These are phyloP conservation scores for Clinocottus analis DNA, from an alignment of 2,113 vertebrate species.

Conservation along the genomic window DNA sequence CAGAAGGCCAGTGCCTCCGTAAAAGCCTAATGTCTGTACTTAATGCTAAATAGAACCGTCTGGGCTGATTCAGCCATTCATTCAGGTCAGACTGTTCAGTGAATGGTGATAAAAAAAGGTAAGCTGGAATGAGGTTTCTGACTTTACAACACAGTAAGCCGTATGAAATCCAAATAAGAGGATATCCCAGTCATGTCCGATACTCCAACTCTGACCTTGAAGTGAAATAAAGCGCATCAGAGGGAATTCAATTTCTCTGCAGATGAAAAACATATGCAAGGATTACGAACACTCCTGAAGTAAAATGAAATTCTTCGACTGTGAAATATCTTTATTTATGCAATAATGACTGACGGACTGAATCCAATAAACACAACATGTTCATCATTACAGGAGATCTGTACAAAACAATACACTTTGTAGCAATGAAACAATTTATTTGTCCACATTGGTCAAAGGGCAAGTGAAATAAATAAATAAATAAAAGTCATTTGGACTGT, in stretches of 20 bases:
- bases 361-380: constrained; percentile 65
- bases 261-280: constrained; percentile 4
- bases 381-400: constrained; percentile 62
- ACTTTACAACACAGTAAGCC: background rate
- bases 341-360: constrained; percentile 47
- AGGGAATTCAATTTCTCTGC: constrained; percentile 5
- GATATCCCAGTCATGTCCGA: background rate
- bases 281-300: constrained; percentile 12
- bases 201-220: constrained; percentile 27
- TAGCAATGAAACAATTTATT: constrained; percentile 38
- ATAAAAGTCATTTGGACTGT: constrained; percentile 21
- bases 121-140: background rate
- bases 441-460: constrained; percentile 13
- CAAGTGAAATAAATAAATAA: constrained; percentile 28
- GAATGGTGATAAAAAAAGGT: background rate
- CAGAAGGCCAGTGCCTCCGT: background rate
- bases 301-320: constrained; percentile 29
- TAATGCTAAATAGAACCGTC: background rate
- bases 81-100: background rate
- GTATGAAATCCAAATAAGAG: background rate
- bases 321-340: constrained; percentile 70
- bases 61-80: background rate
- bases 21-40: background rate
- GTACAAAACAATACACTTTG: constrained; percentile 65
- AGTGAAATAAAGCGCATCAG: background rate